Base-by-base conservation (phyloP, 2,113 vertebrate genomes). In the Epinephelus moara region DNA sequence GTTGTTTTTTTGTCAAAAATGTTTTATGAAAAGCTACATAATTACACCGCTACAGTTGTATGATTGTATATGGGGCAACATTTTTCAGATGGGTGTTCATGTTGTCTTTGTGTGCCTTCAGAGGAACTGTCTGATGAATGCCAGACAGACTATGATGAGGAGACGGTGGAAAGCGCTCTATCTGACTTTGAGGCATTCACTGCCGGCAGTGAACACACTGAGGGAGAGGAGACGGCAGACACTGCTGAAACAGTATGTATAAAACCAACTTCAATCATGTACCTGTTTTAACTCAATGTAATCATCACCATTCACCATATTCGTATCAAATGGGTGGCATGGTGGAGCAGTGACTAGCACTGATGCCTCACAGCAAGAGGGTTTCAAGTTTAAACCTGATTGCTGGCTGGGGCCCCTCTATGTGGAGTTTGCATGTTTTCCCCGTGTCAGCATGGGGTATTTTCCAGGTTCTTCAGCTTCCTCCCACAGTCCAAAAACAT, bases 121-220 rank as follows among this genome's bases (percentile, higher is more conserved):
- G 98, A 97, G 53, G 97, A 98, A 45, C 96, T 95, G 1, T 94
- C 94, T 4, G 94, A 94, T 63, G 98, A 99, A 82, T 97, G 96
- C 91, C 97, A 98, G 94, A 98, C 97, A 0, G 97, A 99, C 77
- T 97, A 96, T 0, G 97, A 99, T 40, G 96, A 96, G 60, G 98
- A 99, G 67, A 95, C 94, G 2, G 85, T 93, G 61, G 94, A 94
- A 42, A 93, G 91, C 6, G 88, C 93, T 0, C 75, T 94, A 52
- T 95, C 95, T 0, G 95, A 96, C 81, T 91, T 91, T 1, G 95
- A 96, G 40, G 80, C 87, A 3, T 95, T 94, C 70, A 64, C 87
- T 8, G 73, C 87, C 0, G 90, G 92, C 68, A 91, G 95, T 17
- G 92, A 96, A 90, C 74, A 85, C 63, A 91, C 95, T 8, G 75